Evolutionary conservation across 2,113 vertebrate genomes (phyloP).

Genomic region (Malaclemys terrapin): DNA sequence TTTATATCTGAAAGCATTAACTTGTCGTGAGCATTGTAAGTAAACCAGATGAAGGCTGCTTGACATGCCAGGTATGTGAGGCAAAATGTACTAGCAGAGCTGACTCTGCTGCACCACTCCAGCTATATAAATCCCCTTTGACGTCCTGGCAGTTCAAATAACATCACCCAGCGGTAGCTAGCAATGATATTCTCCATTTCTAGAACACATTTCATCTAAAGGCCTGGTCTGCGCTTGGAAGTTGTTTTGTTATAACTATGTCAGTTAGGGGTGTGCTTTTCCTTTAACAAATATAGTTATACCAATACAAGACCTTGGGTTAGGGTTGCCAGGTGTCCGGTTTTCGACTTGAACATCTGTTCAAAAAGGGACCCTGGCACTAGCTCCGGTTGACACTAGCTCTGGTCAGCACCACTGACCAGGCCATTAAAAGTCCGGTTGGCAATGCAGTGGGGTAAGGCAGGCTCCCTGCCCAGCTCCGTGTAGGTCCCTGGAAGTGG

Average conservation of each 20-base stretch:
- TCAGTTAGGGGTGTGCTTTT: not conserved
- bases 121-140: not conserved
- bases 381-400: too few relatives aligned
- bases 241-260: not conserved
- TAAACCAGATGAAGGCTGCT: not conserved
- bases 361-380: too few relatives aligned
- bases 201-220: not conserved
- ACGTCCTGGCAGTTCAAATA: accelerated
- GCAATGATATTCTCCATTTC: not conserved
- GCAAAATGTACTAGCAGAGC: not conserved
- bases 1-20: not conserved
- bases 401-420: too few relatives aligned
- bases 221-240: not conserved
- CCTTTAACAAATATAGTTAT: not conserved
- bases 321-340: not conserved
- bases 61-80: not conserved
- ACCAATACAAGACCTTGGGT: not conserved
- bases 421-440: too few relatives aligned
- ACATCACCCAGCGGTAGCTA: not conserved
- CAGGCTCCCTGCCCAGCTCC: too few relatives aligned
- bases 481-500: too few relatives aligned
- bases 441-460: too few relatives aligned
- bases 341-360: too few relatives aligned
- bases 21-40: not conserved
- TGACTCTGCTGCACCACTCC: not conserved